Base-by-base conservation (phyloP, 2,888 invertebrate species). In the Electrophaes corylata region DNA sequence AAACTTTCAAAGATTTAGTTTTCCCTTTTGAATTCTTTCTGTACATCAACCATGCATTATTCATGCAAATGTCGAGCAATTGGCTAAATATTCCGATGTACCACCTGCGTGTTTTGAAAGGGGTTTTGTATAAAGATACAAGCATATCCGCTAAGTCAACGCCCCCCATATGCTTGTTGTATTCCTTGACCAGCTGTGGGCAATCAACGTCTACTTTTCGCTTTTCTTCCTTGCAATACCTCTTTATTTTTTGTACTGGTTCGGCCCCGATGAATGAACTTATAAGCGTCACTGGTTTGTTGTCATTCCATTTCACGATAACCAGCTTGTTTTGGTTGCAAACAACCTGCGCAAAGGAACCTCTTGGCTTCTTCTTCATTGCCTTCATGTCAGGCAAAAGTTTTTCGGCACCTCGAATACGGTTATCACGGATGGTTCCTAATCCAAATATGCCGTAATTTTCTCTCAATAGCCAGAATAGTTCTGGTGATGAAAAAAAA, bases 91-190 rank as follows among this genome's bases (percentile, higher is more conserved):
- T 70, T 26, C 69, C 66, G 20, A 76, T 58, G 47, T 76, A 77
- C 75, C 76, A 76, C 23, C 73, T 60, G 23, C 71, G 60, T 18
- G 54, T 70, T 41, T 75, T 71, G 47, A 71, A 66, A 18, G 68
- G 66, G 5, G 60, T 71, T 66, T 57, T 67, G 45, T 73, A 71
- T 5, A 72, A 53, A 3, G 68, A 65, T 43, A 73, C 63, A 4
- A 72, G 64, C 71, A 72, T 75, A 40, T 78, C 76, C 5, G 68
- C 67, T 12, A 77, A 57, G 46, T 78, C 76, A 0, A 76, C 74
- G 4, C 75, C 74, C 3, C 75, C 78, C 76, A 79, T 79, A 57
- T 76, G 71, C 47, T 65, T 70, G 55, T 79, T 79, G 57, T 78
- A 77, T n/a, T 70, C 57, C n/a, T 55, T 57, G 6, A 76, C 69